Conservation (phyloP, 2,113 vertebrate genomes). For the Vulpes lagopus region DNA sequence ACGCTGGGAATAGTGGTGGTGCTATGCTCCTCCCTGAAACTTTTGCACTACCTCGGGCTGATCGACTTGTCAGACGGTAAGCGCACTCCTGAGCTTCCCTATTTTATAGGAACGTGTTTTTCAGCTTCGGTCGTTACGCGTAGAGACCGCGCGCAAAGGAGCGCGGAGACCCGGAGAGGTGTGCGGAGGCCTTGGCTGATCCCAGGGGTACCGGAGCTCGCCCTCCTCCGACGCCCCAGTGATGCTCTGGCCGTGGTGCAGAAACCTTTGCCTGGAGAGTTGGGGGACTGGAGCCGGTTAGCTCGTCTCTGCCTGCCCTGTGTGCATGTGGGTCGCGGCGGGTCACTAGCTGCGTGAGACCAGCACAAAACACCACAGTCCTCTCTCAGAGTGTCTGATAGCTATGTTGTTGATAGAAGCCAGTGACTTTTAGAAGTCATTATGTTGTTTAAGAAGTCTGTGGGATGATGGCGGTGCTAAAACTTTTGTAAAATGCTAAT, state of each 20-base stretch:
- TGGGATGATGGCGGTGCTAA: constrained; percentile 4
- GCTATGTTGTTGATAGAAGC: neutral
- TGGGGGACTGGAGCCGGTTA: too few relatives aligned
- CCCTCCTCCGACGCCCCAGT: accelerated
- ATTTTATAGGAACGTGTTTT: constrained; percentile 32
- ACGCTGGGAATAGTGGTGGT: constrained; percentile 92
- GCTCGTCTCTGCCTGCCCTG: accelerated
- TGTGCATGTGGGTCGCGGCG: neutral
- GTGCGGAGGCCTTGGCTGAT: neutral
- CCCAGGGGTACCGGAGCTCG: accelerated
- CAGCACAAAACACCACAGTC: neutral
- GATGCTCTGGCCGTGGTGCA: constrained; percentile 58
- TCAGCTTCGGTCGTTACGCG: neutral
- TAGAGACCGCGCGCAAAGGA: neutral
- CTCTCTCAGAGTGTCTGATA: neutral
- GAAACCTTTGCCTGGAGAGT: neutral
- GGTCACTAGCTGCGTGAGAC: neutral
- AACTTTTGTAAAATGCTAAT: constrained; percentile 26
- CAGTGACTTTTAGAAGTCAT: neutral
- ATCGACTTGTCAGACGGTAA: constrained; percentile 95
- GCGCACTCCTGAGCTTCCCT: constrained; percentile 79
- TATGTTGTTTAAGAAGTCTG: neutral
- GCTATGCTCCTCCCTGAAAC: constrained; percentile 93
- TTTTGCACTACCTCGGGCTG: constrained; percentile 94
- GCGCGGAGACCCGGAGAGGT: neutral